These are phyloP conservation scores for Taeniopygia guttata DNA, from an alignment of 2,797 vertebrate genomes.

Conservation along the genomic window DNA sequence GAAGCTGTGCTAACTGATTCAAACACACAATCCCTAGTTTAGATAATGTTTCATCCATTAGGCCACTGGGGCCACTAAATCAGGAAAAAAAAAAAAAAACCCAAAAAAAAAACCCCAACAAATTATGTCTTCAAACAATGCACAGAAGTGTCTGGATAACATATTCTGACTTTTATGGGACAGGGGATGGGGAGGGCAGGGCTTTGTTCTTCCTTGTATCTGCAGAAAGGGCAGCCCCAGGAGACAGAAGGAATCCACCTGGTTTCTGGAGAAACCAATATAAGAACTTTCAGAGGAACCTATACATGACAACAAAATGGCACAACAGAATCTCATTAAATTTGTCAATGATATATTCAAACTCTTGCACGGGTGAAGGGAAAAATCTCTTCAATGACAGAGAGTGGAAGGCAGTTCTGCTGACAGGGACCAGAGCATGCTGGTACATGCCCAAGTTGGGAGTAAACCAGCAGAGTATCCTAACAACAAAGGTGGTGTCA, in stretches of 20 bases:
- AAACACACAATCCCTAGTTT: conserved; percentile 55
- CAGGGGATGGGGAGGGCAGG: neutral
- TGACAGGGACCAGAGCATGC: neutral
- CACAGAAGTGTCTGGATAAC: neutral
- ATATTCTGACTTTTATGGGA: neutral
- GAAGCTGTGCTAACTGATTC: neutral
- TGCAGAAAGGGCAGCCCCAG: neutral
- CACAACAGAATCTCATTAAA: neutral
- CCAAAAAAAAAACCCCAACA: neutral
- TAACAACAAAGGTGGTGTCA: neutral
- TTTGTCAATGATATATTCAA: neutral
- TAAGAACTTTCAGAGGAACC: neutral
- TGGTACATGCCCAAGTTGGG: neutral
- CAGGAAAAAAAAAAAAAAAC: neutral
- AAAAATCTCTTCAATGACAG: neutral
- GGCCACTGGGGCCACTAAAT: neutral
- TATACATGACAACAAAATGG: neutral
- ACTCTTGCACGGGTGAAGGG: neutral
- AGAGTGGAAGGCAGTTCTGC: neutral
- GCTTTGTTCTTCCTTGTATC: neutral
- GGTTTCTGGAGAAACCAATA: neutral
- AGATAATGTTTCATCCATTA: conserved; percentile 58
- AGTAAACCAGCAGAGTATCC: neutral
- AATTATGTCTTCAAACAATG: neutral
- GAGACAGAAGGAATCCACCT: neutral